Base-by-base conservation (phyloP, 2,888 invertebrate species). In the Ichneumoninae sp. region DNA sequence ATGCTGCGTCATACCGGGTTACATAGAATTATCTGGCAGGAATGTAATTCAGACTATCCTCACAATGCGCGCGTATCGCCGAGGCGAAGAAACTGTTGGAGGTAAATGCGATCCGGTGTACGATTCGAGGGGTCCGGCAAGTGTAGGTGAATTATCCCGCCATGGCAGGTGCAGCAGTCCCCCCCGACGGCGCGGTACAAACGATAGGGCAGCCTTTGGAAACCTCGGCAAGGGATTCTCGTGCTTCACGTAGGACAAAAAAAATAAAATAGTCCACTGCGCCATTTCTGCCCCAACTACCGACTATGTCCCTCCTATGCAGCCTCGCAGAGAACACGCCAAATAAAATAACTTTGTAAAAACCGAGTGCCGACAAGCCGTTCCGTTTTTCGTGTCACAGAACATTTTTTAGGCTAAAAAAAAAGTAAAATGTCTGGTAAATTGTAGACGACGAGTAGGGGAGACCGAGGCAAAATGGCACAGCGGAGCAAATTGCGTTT, bases 141-240 rank as follows among this genome's bases (percentile, higher is more conserved):
- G 69, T 75, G 80, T 19, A 44, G 26, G 74, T 50, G 47, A 60
- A 50, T 69, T 76, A 75, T 70, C 52, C 36, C 47, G 60, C 30
- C 13, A 36, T 47, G 69, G 26, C 79, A 83, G 79, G 82, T 79
- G 82, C 52, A 65, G 33, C 36, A 33, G 62, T 40, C 13, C 62
- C 33, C 47, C 47, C 54, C 19, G 13, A 44, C 69, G 72, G 7
- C 72, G 10, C 22, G 30, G 26, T 5, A 78, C 62, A 54, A 74
- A 65, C 79, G 62, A 26, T 40, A 52, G 69, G 62, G 33, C 47
- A 44, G 62, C 52, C 79, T 74, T 74, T 75, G 74, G 75, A 62
- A 74, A 71, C 70, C 74, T 62, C 62, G 62, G 33, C 62, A 62
- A 33, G 30, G 33, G 33, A 7, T 30, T 62, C 30, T 62, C 62